These are phyloP conservation scores for Zalophus californianus DNA, from an alignment of 2,797 vertebrate genomes.

Conservation along the genomic window DNA sequence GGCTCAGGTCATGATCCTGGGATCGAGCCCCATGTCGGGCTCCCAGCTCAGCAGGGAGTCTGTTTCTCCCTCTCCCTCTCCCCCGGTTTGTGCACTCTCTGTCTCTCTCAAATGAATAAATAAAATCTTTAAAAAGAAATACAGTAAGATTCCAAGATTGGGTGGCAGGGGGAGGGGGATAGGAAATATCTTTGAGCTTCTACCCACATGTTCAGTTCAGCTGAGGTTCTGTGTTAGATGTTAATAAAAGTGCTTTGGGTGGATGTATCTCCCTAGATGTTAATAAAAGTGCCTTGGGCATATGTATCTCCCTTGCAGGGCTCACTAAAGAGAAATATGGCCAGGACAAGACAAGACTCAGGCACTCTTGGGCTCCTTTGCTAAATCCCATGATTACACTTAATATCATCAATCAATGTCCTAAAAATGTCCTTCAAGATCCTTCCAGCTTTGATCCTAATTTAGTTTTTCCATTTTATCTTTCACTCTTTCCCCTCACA, in stretches of 20 bases:
- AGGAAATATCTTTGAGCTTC: neutral
- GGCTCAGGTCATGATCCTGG: neutral
- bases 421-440: neutral
- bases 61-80: neutral
- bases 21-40: neutral
- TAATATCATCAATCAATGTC: neutral
- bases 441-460: neutral
- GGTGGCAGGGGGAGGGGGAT: neutral
- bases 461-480: neutral
- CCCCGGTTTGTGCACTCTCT: neutral
- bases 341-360: neutral
- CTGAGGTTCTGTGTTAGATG: neutral
- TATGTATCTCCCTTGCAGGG: neutral
- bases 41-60: neutral
- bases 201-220: neutral
- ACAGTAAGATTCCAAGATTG: neutral
- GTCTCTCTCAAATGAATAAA: neutral
- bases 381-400: neutral
- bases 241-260: neutral
- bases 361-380: neutral
- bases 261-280: neutral
- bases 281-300: neutral
- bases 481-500: neutral
- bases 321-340: neutral
- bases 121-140: neutral